Conservation (phyloP, 1,140 invertebrate species). For the Diprion similis region DNA sequence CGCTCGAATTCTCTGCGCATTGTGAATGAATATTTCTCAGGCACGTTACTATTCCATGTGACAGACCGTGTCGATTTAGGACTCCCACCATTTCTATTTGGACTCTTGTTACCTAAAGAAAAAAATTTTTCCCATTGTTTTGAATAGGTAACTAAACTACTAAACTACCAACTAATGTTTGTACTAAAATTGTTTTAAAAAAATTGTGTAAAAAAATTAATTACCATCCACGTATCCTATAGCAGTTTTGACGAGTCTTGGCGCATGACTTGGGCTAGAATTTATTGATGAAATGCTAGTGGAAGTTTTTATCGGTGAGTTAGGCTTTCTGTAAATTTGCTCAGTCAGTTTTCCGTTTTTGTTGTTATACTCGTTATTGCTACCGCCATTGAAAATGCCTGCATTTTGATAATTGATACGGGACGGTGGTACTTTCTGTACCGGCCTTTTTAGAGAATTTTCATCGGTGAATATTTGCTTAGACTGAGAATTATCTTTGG, state of each 20-base stretch:
- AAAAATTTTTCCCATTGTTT: neutral
- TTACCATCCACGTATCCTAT: slow-evolving; percentile 66
- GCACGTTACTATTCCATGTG: slow-evolving; percentile 75
- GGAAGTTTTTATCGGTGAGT: slow-evolving; percentile 71
- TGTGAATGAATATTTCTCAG: slow-evolving; percentile 87
- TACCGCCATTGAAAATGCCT: slow-evolving; percentile 56
- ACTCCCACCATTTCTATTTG: slow-evolving; percentile 48
- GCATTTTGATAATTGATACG: slow-evolving; percentile 53
- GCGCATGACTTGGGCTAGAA: slow-evolving; percentile 55
- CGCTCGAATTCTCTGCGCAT: slow-evolving; percentile 91
- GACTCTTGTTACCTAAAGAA: slow-evolving; percentile 42
- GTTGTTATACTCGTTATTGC: slow-evolving; percentile 50
- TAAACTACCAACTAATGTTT: too few relatives aligned
- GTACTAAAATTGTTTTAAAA: too few relatives aligned
- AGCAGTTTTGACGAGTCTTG: slow-evolving; percentile 64
- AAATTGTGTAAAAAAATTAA: neutral
- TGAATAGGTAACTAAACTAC: neutral
- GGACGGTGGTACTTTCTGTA: slow-evolving; percentile 67
- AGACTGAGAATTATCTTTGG: slow-evolving; percentile 30
- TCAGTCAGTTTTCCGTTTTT: slow-evolving; percentile 52
- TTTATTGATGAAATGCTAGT: slow-evolving; percentile 51
- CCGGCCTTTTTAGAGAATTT: slow-evolving; percentile 60
- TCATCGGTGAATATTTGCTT: slow-evolving; percentile 53
- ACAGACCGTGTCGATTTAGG: slow-evolving; percentile 62
- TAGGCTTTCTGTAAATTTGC: slow-evolving; percentile 73